Base-by-base conservation (phyloP, 2,113 vertebrate species). In the Oenanthe oenanthe region DNA sequence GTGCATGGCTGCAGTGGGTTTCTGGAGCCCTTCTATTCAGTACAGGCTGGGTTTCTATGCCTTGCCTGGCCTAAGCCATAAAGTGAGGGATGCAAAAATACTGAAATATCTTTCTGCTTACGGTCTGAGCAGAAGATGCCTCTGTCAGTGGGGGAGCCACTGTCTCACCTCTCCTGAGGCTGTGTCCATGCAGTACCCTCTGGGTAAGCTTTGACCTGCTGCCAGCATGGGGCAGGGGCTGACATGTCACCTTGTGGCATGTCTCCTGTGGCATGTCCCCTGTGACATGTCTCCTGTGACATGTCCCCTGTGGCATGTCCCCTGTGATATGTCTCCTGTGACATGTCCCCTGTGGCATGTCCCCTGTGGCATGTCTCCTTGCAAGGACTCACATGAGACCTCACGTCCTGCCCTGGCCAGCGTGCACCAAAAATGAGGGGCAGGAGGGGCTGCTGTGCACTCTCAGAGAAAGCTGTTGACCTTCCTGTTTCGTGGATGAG, bases 361-460 rank as follows among this genome's bases (percentile, higher is more conserved):
- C 11, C 47, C 8, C 8, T 31, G 13, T 83, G 45, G 40, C 10
- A 10, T 26, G 4, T 24, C 13, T 51, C 7, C 9, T 74, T 31
- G 18, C 28, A 73, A n/a, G 40, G 32, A 54, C 34, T 34, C 0
- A 0, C 6, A 4, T 18, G 31, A 48, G 36, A 60, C 45, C 17
- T 67, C 10, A 9, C 0, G 3, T 71, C 25, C 42, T 65, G n/a
- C 18, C 28, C 26, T 3, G 4, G 13, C 31, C 15, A 20, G 18
- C 0, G 1, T 21, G 16, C 15, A 10, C 13, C 0, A 2, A 68
- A 72, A 73, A 16, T 20, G 45, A 38, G 45, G 47, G 17, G 28
- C 31, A 57, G 36, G 25, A 48, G 36, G 51, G 13, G 21, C 50
- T 90, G 25, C 54, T 63, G 9, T 76, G 48, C 5, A 19, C 0